Percentiles rank a stretch among this genome's conserved stretches.
phyloP scores from a whole-genome alignment of 1,140 invertebrate genomes.

The Oppia nitens region DNA sequence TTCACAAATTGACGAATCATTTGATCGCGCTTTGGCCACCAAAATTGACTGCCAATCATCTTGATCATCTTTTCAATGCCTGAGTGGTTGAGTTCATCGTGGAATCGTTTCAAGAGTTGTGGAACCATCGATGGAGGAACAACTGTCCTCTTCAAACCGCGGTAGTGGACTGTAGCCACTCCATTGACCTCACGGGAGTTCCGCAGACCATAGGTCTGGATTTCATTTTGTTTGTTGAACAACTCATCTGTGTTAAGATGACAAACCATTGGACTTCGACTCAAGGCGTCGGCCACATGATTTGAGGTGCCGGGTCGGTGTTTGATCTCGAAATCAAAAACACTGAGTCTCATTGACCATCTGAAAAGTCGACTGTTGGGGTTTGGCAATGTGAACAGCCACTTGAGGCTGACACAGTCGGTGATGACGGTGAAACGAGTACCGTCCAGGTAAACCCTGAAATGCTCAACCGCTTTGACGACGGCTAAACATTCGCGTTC shows the following conservation, averaged over 20 bases:
- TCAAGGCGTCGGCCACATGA: slow-evolving; percentile 9
- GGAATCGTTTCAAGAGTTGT: neutral
- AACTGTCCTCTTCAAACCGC: neutral
- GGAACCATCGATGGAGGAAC: neutral
- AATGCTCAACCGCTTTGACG: slow-evolving; percentile 22
- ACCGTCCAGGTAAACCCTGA: slow-evolving; percentile 24
- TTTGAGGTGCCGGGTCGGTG: slow-evolving; percentile 28
- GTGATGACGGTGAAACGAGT: slow-evolving; percentile 22
- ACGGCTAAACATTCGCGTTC: slow-evolving; percentile 22
- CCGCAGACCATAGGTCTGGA: neutral
- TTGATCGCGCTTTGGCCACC: neutral
- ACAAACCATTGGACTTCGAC: no score
- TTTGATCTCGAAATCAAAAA: slow-evolving; percentile 26
- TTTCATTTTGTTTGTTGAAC: neutral
- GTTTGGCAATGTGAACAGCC: slow-evolving; percentile 20
- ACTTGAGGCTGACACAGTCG: slow-evolving; percentile 26
- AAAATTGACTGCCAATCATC: neutral
- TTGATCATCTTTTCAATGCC: neutral
- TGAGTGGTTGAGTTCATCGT: neutral
- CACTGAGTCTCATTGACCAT: slow-evolving; percentile 27
- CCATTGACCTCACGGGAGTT: neutral
- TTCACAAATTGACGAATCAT: neutral
- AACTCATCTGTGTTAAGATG: neutral
- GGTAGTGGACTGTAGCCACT: neutral
- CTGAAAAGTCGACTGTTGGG: slow-evolving; percentile 15